A percentile compares a stretch with the other conserved stretches of the same genome.
Evolutionary conservation across 1,140 invertebrate genomes (phyloP).

Genomic region (Hylaeus volcanicus): DNA sequence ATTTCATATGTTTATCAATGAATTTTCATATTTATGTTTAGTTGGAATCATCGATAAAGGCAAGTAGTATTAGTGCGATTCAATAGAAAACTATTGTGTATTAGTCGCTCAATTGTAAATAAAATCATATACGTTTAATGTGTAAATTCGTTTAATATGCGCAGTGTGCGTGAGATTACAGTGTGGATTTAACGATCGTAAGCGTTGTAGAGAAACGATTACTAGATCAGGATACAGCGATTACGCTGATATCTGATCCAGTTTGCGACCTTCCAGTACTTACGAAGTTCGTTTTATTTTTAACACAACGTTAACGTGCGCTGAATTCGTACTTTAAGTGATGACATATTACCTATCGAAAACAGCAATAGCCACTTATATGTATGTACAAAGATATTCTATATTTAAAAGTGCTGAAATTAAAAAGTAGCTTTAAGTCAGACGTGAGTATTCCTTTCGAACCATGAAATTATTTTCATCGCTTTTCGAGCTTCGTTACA

Average conservation of each 20-base stretch:
- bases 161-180: constrained; percentile 29
- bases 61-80: constrained; percentile 64
- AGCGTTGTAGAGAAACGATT: constrained; percentile 7
- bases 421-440: constrained; percentile 38
- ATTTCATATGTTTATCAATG: neutral
- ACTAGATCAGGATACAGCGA: neutral
- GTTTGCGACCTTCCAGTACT: neutral
- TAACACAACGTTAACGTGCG: constrained; percentile 1
- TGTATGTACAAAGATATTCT: constrained; percentile 49
- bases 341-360: constrained; percentile 38
- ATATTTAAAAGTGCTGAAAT: constrained; percentile 32
- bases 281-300: neutral
- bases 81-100: constrained; percentile 65
- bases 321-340: constrained; percentile 34
- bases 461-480: constrained; percentile 15
- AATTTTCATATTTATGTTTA: constrained; percentile 54
- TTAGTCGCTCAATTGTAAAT: constrained; percentile 72
- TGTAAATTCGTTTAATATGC: constrained; percentile 59
- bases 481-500: neutral
- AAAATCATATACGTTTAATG: constrained; percentile 70
- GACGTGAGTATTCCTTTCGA: constrained; percentile 25
- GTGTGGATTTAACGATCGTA: constrained; percentile 8
- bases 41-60: constrained; percentile 54
- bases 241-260: neutral
- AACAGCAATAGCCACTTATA: constrained; percentile 44